Base-by-base conservation (phyloP, 2,797 vertebrate species). In the Masticophis lateralis region DNA sequence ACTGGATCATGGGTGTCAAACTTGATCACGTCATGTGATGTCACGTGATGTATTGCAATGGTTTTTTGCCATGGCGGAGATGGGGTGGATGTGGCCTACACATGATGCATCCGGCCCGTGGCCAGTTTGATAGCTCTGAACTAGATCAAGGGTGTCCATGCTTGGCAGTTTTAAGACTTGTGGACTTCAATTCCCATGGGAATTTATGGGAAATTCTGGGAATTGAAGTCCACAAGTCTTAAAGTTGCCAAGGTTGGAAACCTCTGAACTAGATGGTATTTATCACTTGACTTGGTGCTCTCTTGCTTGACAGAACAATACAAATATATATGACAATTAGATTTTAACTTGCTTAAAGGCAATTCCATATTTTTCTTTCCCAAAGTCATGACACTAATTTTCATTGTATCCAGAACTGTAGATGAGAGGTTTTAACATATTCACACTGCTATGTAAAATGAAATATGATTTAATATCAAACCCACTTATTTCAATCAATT, bases 401-500 rank as follows among this genome's bases (percentile, higher is more conserved):
- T 12, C 37, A 47, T 83, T 83, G 37, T 47, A 83, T 47, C 74
- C 20, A 20, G 74, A 47, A 47, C 74, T 83, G 20, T n/a, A 4
- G 28, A 63, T 22, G 51, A 86, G 59, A 63, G 13, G 57, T 57
- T 57, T 66, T 63, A 89, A 83, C 59, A 92, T 37, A 37, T 2
- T 93, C 92, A 9, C 12, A 69, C 86, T 88, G 53, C 60, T 59
- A 57, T 57, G 51, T 91, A 56, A 90, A 59, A 88, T 1, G 92
- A 91, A 87, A 43, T 88, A 91, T 11, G 93, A 92, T 95, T 61
- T 87, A 88, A 93, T 43, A 94, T 90, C 93, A 94, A 95, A 91
- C 11, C 60, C 22, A 43, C 6, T 86, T 87, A 74, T 57, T 91
- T 91, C 89, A 93, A 53, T 79, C 79, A 91, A 91, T 93, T 90